Evolutionary conservation across 2,888 invertebrate species (phyloP), one percentile per base, ranked within the genome.

Genomic region (Pterostichus madidus): DNA sequence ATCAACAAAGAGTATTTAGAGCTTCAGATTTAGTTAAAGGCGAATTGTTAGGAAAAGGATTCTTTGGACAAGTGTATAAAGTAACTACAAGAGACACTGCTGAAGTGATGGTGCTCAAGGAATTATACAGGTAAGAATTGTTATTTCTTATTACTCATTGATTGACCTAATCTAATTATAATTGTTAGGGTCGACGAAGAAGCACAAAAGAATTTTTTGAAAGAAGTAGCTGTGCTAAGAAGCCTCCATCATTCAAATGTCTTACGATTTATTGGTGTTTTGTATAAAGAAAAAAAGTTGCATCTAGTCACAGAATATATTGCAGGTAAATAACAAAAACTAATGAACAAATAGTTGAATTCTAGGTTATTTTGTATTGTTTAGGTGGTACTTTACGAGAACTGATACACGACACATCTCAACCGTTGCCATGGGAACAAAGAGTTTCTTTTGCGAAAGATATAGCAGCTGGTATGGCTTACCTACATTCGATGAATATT

Each of bases 71-170:
- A 89, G 97, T 96, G 83, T 96, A 94, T 90, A 95, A 97, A 91
- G 97, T 98, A 81, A 98, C 97, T 0, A 98, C 98, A 88, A 93
- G 95, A 77, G 94, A 95, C 86, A 97, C 97, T 0, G 95, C 95
- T 85, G 98, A 98, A 90, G 95, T 97, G 61, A 98, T 98, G 98
- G 98, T 98, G 86, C 93, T 98, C 56, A 98, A 98, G 88, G 98
- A 98, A 88, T 92, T 98, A 81, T 96, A 84, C 59, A 82, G 79
- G 79, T 79, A 77, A 5, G 39, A 39, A 8, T 52, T n/a, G 10
- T 52, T 52, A 52, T n/a, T 52, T n/a, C 11, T 49, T 52, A 24
- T 24, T 52, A 5, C 13, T n/a, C 8, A 15, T 31, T 61, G n/a
- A n/a, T n/a, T n/a, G n/a, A n/a, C n/a, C n/a, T n/a, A n/a, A 24